Conservation (phyloP, 1,140 invertebrate species). For the Choristoneura fumiferana region DNA sequence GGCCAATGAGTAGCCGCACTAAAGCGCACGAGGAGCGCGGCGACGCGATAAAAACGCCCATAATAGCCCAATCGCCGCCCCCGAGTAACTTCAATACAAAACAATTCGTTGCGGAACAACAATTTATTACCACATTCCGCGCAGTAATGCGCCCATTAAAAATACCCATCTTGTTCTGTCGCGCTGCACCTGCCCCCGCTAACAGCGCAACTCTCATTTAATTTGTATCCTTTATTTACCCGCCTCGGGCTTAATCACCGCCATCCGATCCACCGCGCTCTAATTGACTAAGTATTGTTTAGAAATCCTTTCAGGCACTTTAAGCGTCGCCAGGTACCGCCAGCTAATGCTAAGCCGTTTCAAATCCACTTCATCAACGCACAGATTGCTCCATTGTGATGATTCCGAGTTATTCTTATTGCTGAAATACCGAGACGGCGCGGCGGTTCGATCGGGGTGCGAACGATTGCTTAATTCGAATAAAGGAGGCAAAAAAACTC, state of each 20-base stretch:
- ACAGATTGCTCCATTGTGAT: conserved; percentile 11
- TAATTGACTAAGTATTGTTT: conserved; percentile 18
- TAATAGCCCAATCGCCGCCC: conserved; percentile 9
- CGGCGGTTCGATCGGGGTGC: neutral
- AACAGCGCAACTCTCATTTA: conserved; percentile 13
- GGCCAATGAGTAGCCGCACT: conserved; percentile 7
- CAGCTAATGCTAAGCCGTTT: neutral
- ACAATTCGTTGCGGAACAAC: conserved; percentile 21
- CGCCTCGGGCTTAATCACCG: conserved; percentile 19
- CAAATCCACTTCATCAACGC: neutral
- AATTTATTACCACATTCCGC: conserved; percentile 37
- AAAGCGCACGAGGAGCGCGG: conserved; percentile 9
- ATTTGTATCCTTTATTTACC: conserved; percentile 23
- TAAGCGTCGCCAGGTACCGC: neutral
- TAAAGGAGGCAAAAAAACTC: conserved; percentile 11
- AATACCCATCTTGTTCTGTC: conserved; percentile 44
- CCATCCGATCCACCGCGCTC: conserved; percentile 12
- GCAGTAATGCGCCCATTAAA: conserved; percentile 39
- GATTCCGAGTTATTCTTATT: neutral
- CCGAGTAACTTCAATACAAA: conserved; percentile 31
- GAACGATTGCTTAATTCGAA: conserved; percentile 15
- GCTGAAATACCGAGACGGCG: neutral
- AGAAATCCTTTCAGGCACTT: conserved; percentile 13
- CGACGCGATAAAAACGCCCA: conserved; percentile 14
- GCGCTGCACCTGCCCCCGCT: conserved; percentile 22